Conservation (phyloP, 2,113 vertebrate species). For the Leptosomus discolor region DNA sequence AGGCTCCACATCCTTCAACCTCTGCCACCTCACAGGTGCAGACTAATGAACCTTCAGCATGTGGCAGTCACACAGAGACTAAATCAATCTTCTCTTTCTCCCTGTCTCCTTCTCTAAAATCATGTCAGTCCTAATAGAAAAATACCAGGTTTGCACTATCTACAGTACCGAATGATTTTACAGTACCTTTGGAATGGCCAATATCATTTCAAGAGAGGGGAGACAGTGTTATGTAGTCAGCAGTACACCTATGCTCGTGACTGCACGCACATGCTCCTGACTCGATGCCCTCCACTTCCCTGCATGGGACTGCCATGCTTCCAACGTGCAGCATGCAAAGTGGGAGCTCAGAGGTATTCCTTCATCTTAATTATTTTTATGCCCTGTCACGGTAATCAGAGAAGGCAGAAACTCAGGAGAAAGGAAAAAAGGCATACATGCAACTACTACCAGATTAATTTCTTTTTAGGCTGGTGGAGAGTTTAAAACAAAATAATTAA, state of each 20-base stretch:
- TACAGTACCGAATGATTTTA: background rate
- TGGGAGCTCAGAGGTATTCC: background rate
- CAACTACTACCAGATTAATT: slow-evolving; percentile 43
- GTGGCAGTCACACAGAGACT: background rate
- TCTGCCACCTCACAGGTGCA: background rate
- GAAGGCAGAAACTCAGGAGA: background rate
- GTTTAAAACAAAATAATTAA: background rate
- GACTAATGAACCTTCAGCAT: background rate
- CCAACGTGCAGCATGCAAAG: accelerated
- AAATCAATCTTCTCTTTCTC: background rate
- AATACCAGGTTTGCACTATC: background rate
- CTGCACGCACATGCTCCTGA: accelerated
- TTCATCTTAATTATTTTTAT: background rate
- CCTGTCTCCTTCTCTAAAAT: background rate
- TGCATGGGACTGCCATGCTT: background rate
- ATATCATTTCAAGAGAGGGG: background rate
- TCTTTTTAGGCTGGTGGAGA: background rate
- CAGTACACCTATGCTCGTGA: accelerated
- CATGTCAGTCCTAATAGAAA: background rate
- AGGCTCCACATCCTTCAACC: background rate
- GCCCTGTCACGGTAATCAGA: background rate
- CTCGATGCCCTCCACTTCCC: accelerated
- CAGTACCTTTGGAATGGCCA: background rate
- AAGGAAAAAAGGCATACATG: background rate
- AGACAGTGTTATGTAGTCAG: background rate